Percentiles rank a stretch among this genome's conserved stretches.
These are phyloP conservation scores for Drosophila littoralis DNA, from an alignment of 1,140 invertebrate species.

Conservation along the genomic window DNA sequence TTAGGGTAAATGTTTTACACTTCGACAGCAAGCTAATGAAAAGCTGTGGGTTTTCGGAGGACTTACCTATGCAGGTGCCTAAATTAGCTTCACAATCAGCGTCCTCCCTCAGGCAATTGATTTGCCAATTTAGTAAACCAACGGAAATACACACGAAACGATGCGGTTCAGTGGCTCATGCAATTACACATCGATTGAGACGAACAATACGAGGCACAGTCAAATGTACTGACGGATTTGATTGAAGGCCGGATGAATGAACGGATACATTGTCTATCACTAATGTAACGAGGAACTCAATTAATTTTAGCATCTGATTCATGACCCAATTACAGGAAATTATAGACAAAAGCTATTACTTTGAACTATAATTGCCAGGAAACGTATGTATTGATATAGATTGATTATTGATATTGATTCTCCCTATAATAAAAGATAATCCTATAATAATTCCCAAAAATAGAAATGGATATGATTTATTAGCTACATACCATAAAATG, in stretches of 20 bases:
- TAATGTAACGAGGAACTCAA: conserved; percentile 13
- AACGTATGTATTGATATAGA: too few relatives aligned
- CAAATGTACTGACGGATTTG: neutral
- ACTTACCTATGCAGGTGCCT: conserved; percentile 13
- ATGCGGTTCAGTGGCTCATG: conserved; percentile 51
- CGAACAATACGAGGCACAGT: conserved; percentile 1
- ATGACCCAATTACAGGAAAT: neutral
- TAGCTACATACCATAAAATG: too few relatives aligned
- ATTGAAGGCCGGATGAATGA: neutral
- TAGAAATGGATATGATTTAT: too few relatives aligned
- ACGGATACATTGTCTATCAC: conserved; percentile 3
- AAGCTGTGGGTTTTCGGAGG: neutral
- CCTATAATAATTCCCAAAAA: too few relatives aligned
- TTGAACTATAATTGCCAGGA: neutral
- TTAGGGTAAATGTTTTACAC: conserved; percentile 9
- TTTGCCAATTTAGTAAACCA: conserved; percentile 69
- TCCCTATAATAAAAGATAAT: too few relatives aligned
- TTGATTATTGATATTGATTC: too few relatives aligned
- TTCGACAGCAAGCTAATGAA: conserved; percentile 19
- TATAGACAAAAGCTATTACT: neutral
- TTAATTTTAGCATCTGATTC: conserved; percentile 1
- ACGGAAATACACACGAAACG: conserved; percentile 33
- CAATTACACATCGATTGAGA: conserved; percentile 45
- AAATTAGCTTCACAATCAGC: conserved; percentile 16
- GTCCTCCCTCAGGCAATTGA: conserved; percentile 55